Evolutionary conservation across 2,113 vertebrate genomes (phyloP).

Genomic region (Actenoides hombroni): DNA sequence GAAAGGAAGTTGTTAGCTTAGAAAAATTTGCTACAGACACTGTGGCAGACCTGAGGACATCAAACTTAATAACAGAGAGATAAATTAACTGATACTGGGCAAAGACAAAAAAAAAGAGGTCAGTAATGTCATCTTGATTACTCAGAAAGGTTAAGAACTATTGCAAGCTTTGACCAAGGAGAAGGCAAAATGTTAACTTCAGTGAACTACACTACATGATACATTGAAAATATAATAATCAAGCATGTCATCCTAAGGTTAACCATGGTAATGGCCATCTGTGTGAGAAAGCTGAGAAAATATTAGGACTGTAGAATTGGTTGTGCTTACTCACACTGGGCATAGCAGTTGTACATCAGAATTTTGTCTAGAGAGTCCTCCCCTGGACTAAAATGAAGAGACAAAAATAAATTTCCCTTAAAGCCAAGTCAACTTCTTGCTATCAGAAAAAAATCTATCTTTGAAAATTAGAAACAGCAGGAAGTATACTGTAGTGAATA

Average conservation of each 20-base stretch:
- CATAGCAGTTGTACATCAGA: not conserved
- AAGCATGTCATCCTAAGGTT: not conserved
- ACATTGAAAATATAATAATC: not conserved
- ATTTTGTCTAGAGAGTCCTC: not conserved
- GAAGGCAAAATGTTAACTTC: not conserved
- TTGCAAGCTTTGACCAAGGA: not conserved
- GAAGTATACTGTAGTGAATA: not conserved
- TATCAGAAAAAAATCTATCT: conserved; percentile 46
- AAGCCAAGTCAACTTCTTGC: not conserved
- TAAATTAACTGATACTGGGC: conserved; percentile 9
- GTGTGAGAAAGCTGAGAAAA: not conserved
- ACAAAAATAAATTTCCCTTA: conserved; percentile 11
- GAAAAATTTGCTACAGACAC: conserved; percentile 1
- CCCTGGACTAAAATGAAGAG: not conserved
- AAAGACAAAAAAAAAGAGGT: not conserved
- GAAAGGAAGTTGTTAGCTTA: conserved; percentile 8
- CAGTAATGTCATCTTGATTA: conserved; percentile 3
- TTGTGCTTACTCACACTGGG: not conserved
- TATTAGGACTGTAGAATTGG: not conserved
- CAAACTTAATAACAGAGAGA: conserved; percentile 12
- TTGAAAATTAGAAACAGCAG: conserved; percentile 43
- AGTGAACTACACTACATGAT: not conserved
- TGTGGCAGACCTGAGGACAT: not conserved
- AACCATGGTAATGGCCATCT: not conserved
- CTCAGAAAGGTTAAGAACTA: conserved; percentile 5